Evolutionary conservation across 2,113 vertebrate genomes (phyloP).

Genomic region (Tragelaphus scriptus): DNA sequence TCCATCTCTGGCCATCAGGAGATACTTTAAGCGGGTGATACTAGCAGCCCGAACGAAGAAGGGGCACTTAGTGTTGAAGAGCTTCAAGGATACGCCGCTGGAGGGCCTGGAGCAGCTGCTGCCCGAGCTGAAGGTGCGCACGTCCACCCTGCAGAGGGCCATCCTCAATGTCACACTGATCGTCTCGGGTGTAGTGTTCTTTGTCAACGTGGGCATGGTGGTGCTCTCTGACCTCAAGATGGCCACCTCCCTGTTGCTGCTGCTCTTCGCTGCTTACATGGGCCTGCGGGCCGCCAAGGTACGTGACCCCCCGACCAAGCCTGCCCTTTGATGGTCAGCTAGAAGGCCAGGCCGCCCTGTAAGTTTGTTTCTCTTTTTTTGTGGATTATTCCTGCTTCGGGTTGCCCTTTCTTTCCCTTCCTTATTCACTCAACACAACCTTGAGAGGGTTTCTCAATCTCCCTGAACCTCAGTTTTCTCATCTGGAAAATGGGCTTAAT

Average conservation of each 20-base stretch:
- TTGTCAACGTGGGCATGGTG: constrained; percentile 81
- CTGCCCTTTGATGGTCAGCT: not conserved
- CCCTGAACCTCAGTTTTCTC: not conserved
- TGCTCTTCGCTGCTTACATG: constrained; percentile 76
- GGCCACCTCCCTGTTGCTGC: constrained; percentile 72
- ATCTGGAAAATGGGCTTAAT: not conserved
- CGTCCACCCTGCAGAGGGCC: constrained; percentile 65
- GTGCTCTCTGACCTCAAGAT: constrained; percentile 76
- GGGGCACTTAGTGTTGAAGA: constrained; percentile 76
- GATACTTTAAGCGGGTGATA: constrained; percentile 78
- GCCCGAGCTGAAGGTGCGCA: constrained; percentile 74
- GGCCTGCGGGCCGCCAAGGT: constrained; percentile 74
- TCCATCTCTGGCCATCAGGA: constrained; percentile 25
- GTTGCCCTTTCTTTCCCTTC: not conserved
- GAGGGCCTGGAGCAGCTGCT: constrained; percentile 79
- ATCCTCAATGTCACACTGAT: constrained; percentile 72
- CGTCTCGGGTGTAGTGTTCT: constrained; percentile 68
- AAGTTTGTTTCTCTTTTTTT: not conserved
- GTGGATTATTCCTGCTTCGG: rapidly evolving
- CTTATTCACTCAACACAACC: not conserved
- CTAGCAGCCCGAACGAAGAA: constrained; percentile 66
- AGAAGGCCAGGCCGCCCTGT: not conserved
- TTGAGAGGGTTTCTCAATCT: not conserved
- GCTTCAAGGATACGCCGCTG: constrained; percentile 79
- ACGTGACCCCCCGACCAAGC: rapidly evolving